Evolutionary conservation across 2,113 vertebrate genomes (phyloP), one percentile per base, ranked within the genome.

Genomic region (Elephantulus edwardii): DNA sequence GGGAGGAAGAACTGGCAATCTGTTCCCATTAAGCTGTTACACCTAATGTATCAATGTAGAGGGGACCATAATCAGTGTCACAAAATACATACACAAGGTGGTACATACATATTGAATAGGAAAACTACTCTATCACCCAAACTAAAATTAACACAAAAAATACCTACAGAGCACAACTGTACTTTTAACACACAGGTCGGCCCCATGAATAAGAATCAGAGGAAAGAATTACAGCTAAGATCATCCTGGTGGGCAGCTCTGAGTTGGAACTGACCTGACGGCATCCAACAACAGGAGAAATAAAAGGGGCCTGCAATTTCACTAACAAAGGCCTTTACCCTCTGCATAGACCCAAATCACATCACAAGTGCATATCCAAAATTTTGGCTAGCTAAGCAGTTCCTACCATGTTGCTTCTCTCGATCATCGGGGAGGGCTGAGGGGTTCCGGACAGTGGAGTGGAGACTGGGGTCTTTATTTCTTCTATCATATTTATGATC

Each of bases 401-500:
- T 33, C 94, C 38, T 97, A 99, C 99, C 98, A 95, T 66, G 88
- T 86, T 96, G n/a, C 96, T 98, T 93, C 95, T 98, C 48, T 98
- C 97, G 0, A 97, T 91, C 94, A 96, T 96, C 0, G 99, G 98
- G 0, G 98, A 99, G 0, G 98, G 98, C 86, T 98, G 97, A 0
- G 98, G 98, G 1, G 98, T 98, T 71, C 96, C 95, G 0, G 98
- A 97, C 0, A 98, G 33, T 0, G 98, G 97, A 0, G 98, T 97
- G 75, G 97, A 97, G 0, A 89, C 26, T 0, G 97, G 97, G 0
- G 97, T 97, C 91, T 97, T 97, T 77, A 99, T 97, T 24, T 98
- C 98, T 2, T 99, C 98, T 16, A 99, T 99, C 98, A 99, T 99
- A 88, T 96, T 97, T 50, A 96, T 96, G 86, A 99, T 96, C 0